Evolutionary conservation across 2,888 invertebrate genomes (phyloP), one percentile per base, ranked within the genome.

Genomic region (Craniophora ligustri): DNA sequence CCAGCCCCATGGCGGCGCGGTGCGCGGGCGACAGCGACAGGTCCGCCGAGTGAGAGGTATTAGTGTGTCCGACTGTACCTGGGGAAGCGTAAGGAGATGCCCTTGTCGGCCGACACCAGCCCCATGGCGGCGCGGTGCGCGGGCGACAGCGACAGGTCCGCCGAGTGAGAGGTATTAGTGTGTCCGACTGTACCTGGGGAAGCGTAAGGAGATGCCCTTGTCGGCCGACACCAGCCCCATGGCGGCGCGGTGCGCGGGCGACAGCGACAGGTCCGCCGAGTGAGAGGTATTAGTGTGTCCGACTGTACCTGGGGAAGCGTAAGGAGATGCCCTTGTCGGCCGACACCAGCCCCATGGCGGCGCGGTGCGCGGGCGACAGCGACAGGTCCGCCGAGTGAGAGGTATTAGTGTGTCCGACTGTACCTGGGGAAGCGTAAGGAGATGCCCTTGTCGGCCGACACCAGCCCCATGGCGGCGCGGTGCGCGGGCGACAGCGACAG

Each of bases 211-310:
- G 78, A 99, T 97, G 13, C 99, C 99, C 79, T 97, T 97, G 78
- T 97, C 97, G 1, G 96, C 95, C 91, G 98, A 98, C 32, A 97
- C 97, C 80, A 98, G 95, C 42, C 97, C 98, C 35, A 95, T 87
- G 0, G 97, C 99, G 36, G 99, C 99, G 82, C 95, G 95, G 87
- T 16, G 5, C 41, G 97, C 96, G 10, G 99, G 99, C 21, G 99
- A 99, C 38, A 99, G 95, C 3, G 99, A 99, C 50, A 99, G 94
- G 94, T 99, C 99, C 0, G 99, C 99, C 86, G 99, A 98, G 85
- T 98, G n/a, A n/a, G n/a, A n/a, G n/a, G n/a, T n/a, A n/a, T n/a
- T n/a, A n/a, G n/a, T n/a, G n/a, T n/a, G n/a, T n/a, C n/a, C n/a
- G n/a, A n/a, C n/a, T n/a, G 98, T 45, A 99, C 95, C 94, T 99